Evolutionary conservation across 2,113 vertebrate species (phyloP), one percentile per base, ranked within the genome.

Genomic region (Erpornis zantholeuca): DNA sequence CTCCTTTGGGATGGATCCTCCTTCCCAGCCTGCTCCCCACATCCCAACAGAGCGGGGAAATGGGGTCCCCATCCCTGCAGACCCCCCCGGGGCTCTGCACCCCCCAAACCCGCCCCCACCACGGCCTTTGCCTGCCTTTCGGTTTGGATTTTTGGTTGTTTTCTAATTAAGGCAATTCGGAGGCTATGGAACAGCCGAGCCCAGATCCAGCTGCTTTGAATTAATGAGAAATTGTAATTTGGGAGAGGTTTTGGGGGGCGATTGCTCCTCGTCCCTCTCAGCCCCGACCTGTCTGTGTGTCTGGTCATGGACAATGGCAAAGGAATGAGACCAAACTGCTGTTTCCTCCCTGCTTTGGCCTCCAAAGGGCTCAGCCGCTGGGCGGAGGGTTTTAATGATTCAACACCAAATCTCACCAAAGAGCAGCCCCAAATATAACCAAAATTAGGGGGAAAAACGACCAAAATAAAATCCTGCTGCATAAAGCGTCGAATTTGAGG

Each of bases 161-260:
- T 84, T 44, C 69, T 91, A 92, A 94, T 64, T 53, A 86, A 91
- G 69, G 88, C 77, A 92, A 84, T 89, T 94, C 86, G 82, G 86
- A 85, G 95, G 79, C 70, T 80, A 17, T 11, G 2, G 63, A 2
- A 4, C n/a, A 11, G 66, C 82, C 11, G 4, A 87, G 57, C 44
- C 0, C 12, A 14, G 33, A 5, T 22, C 33, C 94, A 93, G 92
- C 72, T 94, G 95, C 92, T 94, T 95, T 4, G 29, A 69, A 92
- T 96, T 95, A 94, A 93, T 21, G 60, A 66, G 33, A 72, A 83
- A 88, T 70, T 29, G 6, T 68, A 45, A 49, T 65, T 14, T 38
- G 25, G 63, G 69, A 36, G n/a, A 6, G 10, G 12, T 16, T 40
- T 7, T 18, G 9, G 52, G 64, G 75, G 28, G 11, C 0, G 8